These are phyloP conservation scores for Eucera pruinosa DNA, from an alignment of 2,888 invertebrate species.

Conservation along the genomic window DNA sequence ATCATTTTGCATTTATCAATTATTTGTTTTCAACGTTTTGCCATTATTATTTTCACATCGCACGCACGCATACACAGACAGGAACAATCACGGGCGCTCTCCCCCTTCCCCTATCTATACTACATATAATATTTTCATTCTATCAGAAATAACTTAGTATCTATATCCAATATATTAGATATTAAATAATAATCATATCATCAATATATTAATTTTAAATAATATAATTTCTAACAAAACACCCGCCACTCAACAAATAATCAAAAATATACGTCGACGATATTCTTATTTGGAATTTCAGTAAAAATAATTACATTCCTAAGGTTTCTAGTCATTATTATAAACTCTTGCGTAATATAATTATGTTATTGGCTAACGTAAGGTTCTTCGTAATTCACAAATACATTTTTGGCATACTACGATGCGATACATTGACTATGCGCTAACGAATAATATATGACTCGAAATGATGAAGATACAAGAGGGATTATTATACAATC, in stretches of 20 bases:
- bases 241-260: slow-evolving; percentile 76
- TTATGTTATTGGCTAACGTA: slow-evolving; percentile 53
- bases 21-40: slow-evolving; percentile 30
- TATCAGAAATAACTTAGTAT: slow-evolving; percentile 79
- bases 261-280: slow-evolving; percentile 78
- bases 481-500: slow-evolving; percentile 62
- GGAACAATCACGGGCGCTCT: slow-evolving; percentile 62
- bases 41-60: slow-evolving; percentile 36
- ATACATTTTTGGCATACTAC: slow-evolving; percentile 69
- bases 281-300: slow-evolving; percentile 58
- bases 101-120: slow-evolving; percentile 50
- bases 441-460: slow-evolving; percentile 66
- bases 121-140: slow-evolving; percentile 62
- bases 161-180: slow-evolving; percentile 83
- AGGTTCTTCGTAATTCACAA: slow-evolving; percentile 49
- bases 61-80: slow-evolving; percentile 65
- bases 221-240: slow-evolving; percentile 83
- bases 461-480: slow-evolving; percentile 62
- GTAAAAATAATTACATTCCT: slow-evolving; percentile 63
- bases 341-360: slow-evolving; percentile 64
- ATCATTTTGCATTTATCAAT: slow-evolving; percentile 37
- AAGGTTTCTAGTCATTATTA: slow-evolving; percentile 60
- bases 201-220: slow-evolving; percentile 84
- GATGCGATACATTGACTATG: slow-evolving; percentile 64
- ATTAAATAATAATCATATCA: slow-evolving; percentile 81